Conservation (phyloP, 2,888 invertebrate species). For the Cylloceria caligata region DNA sequence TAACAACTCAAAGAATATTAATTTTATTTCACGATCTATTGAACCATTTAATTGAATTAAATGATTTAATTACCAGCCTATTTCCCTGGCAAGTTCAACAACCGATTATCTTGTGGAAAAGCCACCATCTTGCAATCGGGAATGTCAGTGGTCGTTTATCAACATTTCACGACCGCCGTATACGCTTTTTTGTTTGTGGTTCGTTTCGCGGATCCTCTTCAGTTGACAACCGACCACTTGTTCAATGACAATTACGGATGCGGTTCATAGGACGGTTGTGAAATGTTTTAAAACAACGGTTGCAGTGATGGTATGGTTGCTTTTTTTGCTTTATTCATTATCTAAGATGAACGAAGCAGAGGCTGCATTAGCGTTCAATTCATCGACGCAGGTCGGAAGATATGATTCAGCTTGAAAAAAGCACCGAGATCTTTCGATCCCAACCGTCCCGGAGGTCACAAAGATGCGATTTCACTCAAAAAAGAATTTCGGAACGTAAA, state of each 20-base stretch:
- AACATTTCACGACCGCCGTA: no score
- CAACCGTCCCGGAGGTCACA: conserved; percentile 87
- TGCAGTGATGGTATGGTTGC: no score
- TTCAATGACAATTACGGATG: no score
- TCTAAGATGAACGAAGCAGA: conserved; percentile 93
- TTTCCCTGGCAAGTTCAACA: conserved; percentile 76
- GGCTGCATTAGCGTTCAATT: conserved; percentile 93
- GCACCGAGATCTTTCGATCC: conserved; percentile 94
- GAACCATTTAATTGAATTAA: no score
- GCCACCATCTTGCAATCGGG: no score
- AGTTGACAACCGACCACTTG: no score
- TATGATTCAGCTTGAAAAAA: conserved; percentile 96
- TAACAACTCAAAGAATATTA: neutral
- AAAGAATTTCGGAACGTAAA: conserved; percentile 80
- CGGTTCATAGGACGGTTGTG: no score
- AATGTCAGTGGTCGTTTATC: no score
- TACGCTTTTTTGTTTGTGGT: no score
- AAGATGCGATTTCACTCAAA: conserved; percentile 85
- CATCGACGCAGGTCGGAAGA: conserved; percentile 89
- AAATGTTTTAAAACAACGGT: no score
- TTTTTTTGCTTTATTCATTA: conserved; percentile 29
- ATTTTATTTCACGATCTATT: neutral
- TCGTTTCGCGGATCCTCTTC: no score
- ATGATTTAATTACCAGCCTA: neutral
- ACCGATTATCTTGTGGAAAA: no score